Base-by-base conservation (phyloP, 2,797 vertebrate genomes). In the Halcyon leucocephala region DNA sequence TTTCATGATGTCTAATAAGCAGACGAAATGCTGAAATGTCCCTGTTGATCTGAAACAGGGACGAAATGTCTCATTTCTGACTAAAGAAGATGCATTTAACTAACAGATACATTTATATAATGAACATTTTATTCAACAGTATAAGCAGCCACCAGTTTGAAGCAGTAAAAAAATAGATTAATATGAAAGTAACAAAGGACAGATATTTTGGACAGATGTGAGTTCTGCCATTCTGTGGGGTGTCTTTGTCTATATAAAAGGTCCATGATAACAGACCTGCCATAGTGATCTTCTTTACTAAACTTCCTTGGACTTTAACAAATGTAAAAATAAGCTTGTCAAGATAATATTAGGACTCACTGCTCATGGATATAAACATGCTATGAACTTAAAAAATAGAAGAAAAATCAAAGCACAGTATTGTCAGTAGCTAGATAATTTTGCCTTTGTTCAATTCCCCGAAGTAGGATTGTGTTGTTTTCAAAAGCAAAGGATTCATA, bases 201-300 rank as follows among this genome's bases (percentile, higher is more conserved):
- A 64, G 31, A 72, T 80, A 55, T 55, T 80, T 77, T 54, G 13
- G 74, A 85, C 86, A 93, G 48, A 94, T 86, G 46, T 52, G 66
- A 93, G 18, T 70, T 86, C 72, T 96, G 46, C 65, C 66, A 70
- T 91, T 74, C 89, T 74, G 7, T 74, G 57, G 65, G 51, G 28
- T 74, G n/a, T 52, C 39, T 71, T 82, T 91, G n/a, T 96, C 65
- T 95, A 11, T 90, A 95, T 92, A 90, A 92, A 91, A 87, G 29
- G 57, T 33, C 71, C 35, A 55, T 74, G 69, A 93, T 77, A 94
- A 61, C 79, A 96, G 65, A 90, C 48, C 41, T 67, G 71, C 31
- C 90, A 93, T 83, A 77, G 25, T 93, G 69, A 89, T 94, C 44
- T 70, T 86, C 31, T 57, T 46, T 91, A 91, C 83, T 81, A 93